These are phyloP conservation scores for Micromys minutus DNA, from an alignment of 2,113 vertebrate genomes.

Conservation along the genomic window DNA sequence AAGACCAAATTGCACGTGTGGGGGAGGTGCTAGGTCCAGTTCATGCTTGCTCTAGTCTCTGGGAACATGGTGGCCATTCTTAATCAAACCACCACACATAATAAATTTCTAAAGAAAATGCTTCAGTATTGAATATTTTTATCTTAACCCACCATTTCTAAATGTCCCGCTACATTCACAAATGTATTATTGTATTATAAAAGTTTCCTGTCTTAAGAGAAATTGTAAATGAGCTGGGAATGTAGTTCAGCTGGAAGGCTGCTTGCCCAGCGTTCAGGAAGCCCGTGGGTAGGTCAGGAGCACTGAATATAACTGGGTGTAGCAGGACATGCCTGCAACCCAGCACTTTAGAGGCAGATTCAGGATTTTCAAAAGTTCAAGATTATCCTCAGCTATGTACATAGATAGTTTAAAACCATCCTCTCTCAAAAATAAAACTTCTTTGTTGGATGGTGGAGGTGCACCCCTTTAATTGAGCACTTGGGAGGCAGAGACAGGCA, in stretches of 20 bases:
- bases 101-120: not conserved
- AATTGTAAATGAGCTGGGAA: not conserved
- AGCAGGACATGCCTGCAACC: not conserved
- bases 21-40: no score
- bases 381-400: not conserved
- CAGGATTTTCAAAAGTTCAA: not conserved
- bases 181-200: not conserved
- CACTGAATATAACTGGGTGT: not conserved
- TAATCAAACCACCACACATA: not conserved
- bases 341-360: not conserved
- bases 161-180: constrained; percentile 6
- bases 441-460: not conserved
- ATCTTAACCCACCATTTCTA: not conserved
- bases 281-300: no score
- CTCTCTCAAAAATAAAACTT: not conserved
- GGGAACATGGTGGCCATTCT: not conserved
- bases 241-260: no score
- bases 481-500: not conserved
- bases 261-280: not conserved
- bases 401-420: not conserved
- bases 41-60: no score
- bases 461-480: not conserved
- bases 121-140: not conserved
- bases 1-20: no score
- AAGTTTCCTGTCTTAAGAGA: not conserved